These are phyloP conservation scores for Lithobates pipiens DNA, from an alignment of 2,797 vertebrate species.

Conservation along the genomic window DNA sequence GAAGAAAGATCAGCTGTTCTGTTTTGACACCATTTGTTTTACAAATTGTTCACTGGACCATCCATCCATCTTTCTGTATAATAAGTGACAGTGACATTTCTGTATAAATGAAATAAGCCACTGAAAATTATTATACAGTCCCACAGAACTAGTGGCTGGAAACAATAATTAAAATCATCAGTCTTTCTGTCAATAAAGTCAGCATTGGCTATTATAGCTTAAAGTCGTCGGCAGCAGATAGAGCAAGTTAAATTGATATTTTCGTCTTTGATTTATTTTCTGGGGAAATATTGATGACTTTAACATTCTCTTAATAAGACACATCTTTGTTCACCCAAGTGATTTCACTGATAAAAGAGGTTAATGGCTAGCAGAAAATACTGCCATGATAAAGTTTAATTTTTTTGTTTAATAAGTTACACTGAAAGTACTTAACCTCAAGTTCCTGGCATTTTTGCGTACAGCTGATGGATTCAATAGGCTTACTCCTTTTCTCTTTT, in stretches of 20 bases:
- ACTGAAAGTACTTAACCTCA: constrained; percentile 11
- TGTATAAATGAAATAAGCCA: constrained; percentile 63
- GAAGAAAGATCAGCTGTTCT: constrained; percentile 63
- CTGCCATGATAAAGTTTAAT: constrained; percentile 1
- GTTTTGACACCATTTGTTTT: constrained; percentile 62
- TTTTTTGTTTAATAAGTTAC: background rate
- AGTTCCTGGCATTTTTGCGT: background rate
- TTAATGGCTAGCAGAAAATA: constrained; percentile 17
- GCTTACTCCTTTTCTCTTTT: background rate
- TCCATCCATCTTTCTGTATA: constrained; percentile 60
- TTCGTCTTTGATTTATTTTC: constrained; percentile 50
- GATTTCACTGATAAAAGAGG: constrained; percentile 21
- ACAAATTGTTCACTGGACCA: constrained; percentile 58
- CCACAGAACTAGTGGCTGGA: constrained; percentile 58
- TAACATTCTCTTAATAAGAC: constrained; percentile 52
- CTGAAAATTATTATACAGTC: constrained; percentile 61
- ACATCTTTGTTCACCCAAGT: constrained; percentile 41
- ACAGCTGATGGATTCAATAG: background rate
- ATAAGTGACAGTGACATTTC: constrained; percentile 63
- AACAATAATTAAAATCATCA: constrained; percentile 64
- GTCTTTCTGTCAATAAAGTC: constrained; percentile 63
- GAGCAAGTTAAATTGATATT: constrained; percentile 56
- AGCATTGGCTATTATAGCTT: constrained; percentile 55
- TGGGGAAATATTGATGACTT: constrained; percentile 52
- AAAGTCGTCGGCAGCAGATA: constrained; percentile 57